Conservation (phyloP, 2,113 vertebrate species). For the Otus sunia region DNA sequence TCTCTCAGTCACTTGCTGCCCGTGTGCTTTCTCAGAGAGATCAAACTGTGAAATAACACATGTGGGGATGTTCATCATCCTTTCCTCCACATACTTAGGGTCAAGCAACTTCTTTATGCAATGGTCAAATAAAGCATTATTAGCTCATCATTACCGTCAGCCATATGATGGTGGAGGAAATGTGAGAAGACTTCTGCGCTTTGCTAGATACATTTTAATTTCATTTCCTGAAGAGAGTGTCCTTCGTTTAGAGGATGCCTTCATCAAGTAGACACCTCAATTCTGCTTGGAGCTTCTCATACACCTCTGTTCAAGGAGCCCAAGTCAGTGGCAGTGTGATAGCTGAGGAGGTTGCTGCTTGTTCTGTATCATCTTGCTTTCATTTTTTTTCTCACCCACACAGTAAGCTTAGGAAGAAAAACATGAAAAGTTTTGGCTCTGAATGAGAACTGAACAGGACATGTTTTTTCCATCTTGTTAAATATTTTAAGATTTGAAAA, state of each 20-base stretch:
- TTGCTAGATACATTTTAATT: not conserved
- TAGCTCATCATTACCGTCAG: not conserved
- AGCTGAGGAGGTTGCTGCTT: not conserved
- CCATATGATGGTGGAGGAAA: not conserved
- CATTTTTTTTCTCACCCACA: not conserved
- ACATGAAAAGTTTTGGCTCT: not conserved
- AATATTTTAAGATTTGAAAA: not conserved
- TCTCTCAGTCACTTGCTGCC: not conserved
- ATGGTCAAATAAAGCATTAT: not conserved
- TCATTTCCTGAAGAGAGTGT: not conserved
- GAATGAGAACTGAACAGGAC: not conserved
- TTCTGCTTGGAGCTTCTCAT: not conserved
- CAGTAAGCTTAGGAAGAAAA: not conserved
- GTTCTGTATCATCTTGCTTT: not conserved
- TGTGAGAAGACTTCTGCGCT: not conserved
- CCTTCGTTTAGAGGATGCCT: not conserved
- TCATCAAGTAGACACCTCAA: not conserved
- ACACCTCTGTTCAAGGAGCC: not conserved
- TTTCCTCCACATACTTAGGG: not conserved
- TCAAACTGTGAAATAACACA: not conserved
- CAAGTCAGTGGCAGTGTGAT: not conserved
- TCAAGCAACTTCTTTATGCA: not conserved
- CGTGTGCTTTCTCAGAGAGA: not conserved
- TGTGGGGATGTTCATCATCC: not conserved
- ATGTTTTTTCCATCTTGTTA: not conserved